Base-by-base conservation (phyloP, 2,888 invertebrate species). In the Priapulus caudatus region DNA sequence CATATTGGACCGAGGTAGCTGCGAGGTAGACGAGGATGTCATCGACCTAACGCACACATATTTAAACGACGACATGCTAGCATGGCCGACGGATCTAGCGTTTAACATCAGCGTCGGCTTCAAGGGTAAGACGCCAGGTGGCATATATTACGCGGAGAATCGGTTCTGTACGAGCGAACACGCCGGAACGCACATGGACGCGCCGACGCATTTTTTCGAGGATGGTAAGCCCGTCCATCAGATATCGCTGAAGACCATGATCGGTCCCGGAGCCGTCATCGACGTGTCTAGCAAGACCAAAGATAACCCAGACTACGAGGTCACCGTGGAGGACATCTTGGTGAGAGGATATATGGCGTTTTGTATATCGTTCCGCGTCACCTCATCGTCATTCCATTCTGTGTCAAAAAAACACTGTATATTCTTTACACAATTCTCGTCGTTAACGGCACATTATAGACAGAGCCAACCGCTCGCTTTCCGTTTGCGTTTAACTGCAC, bases 171-270 rank as follows among this genome's bases (percentile, higher is more conserved):
- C 76, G 2, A 72, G 74, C 0, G 80, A 81, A 58, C 81, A 81
- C 60, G 76, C 76, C 0, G 80, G 81, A 1, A 81, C 81, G 0
- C 81, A 81, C 59, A 52, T 81, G 4, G 81, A 81, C 58, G 78
- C 81, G 0, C 81, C 81, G 0, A 74, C 74, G 51, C 81, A 81
- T 62, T 80, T 79, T 61, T 59, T 64, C 45, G 60, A 62, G 15
- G 61, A 67, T 1, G 75, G 75, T 1, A 68, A 71, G 66, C 71
- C 70, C 18, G 74, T 78, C 1, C 77, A 73, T 4, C 72, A 79
- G 24, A 75, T 81, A 51, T 76, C 78, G 1, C 52, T 67, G 5
- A 58, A 63, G 1, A 63, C 62, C 19, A 60, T 80, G 20, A 61
- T 75, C 18, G 73, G 67, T 10, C 68, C 69, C 52, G 65, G 64